A percentile compares a stretch with the other conserved stretches of the same genome.
phyloP scores from a whole-genome alignment of 2,888 invertebrate genomes.

The Lordiphosa fenestrarum region DNA sequence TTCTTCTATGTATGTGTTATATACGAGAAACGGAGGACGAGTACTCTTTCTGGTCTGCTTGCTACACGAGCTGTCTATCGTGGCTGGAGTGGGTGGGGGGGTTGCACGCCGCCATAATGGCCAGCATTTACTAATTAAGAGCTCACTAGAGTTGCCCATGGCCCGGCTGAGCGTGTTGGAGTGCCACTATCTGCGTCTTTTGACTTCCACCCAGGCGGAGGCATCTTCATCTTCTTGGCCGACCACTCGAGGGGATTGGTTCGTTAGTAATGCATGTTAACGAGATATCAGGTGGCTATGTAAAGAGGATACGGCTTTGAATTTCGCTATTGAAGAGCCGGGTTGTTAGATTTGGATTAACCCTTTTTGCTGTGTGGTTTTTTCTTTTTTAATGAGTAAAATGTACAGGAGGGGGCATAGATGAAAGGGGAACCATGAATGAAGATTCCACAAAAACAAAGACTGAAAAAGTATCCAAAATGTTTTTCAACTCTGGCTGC shows the following conservation, averaged over 20 bases:
- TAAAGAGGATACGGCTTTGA: constrained; percentile 28
- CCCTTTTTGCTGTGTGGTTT: constrained; percentile 1
- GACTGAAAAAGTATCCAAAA: too few species aligned
- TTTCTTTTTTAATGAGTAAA: too few species aligned
- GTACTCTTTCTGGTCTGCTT: constrained; percentile 38
- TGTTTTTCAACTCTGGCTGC: too few species aligned
- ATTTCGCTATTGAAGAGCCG: constrained; percentile 18
- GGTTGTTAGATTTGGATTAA: constrained; percentile 4
- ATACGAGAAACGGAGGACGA: constrained; percentile 13
- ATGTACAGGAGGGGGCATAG: too few species aligned
- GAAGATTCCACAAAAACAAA: too few species aligned
- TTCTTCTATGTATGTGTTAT: constrained; percentile 54
- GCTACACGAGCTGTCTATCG: constrained; percentile 32
- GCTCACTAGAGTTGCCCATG: constrained; percentile 56
- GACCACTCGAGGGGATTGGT: constrained; percentile 21
- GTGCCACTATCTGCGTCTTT: constrained; percentile 47
- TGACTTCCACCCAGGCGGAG: constrained; percentile 10
- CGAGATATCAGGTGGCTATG: constrained; percentile 66
- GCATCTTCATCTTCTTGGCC: constrained; percentile 7
- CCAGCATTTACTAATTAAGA: constrained; percentile 71
- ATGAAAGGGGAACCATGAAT: too few species aligned
- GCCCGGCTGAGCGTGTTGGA: constrained; percentile 55
- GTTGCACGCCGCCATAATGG: constrained; percentile 62
- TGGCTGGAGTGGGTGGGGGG: neutral
- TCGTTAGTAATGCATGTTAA: constrained; percentile 66